These are phyloP conservation scores for Coendou prehensilis DNA, from an alignment of 2,797 vertebrate genomes.

Conservation along the genomic window DNA sequence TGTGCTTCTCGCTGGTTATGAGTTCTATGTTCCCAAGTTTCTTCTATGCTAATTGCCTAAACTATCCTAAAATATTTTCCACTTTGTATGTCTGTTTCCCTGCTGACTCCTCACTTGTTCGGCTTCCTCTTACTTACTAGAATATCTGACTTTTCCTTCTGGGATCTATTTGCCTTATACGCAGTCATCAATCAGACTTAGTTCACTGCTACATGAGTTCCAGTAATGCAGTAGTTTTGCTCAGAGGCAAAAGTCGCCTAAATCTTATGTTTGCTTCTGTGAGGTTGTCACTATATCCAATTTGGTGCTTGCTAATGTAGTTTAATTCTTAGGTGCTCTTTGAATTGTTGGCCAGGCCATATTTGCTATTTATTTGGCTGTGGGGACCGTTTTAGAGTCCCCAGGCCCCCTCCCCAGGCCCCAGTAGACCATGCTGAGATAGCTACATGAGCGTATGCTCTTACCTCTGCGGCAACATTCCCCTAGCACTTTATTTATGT, in stretches of 20 bases:
- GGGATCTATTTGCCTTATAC: constrained; percentile 68
- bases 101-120: neutral
- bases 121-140: neutral
- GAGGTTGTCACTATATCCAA: neutral
- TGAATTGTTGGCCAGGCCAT: constrained; percentile 1
- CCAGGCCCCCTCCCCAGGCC: neutral
- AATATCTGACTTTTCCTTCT: constrained; percentile 69
- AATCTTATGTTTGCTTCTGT: neutral
- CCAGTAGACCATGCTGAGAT: constrained; percentile 29
- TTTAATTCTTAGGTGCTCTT: constrained; percentile 62
- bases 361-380: constrained; percentile 65
- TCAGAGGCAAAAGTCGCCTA: neutral
- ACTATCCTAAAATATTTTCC: neutral
- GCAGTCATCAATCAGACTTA: neutral
- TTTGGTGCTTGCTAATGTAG: neutral
- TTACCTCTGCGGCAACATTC: constrained; percentile 59
- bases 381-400: neutral
- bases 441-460: constrained; percentile 3
- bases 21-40: neutral
- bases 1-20: neutral
- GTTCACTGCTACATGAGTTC: constrained; percentile 34
- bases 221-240: neutral
- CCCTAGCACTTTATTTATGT: constrained; percentile 70
- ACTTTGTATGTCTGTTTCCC: neutral
- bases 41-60: neutral